Evolutionary conservation across 2,888 invertebrate genomes (phyloP).

Genomic region (Unio delphinus): DNA sequence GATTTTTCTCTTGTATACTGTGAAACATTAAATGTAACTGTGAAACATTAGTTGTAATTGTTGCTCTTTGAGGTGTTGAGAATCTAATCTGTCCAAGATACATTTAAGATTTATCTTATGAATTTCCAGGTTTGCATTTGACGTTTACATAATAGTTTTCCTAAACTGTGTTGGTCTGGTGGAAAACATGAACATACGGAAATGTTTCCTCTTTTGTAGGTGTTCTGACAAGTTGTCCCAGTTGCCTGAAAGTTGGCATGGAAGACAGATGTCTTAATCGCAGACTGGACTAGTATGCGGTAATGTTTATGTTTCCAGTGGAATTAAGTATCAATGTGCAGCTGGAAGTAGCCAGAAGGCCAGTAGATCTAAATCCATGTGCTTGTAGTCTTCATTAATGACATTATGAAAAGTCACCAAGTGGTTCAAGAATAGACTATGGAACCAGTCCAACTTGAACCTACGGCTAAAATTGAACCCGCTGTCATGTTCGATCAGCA

Average conservation of each 20-base stretch:
- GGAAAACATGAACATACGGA: no score
- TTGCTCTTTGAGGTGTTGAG: no score
- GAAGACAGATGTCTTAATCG: conserved; percentile 48
- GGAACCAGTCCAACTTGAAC: conserved; percentile 41
- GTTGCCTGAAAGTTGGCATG: conserved; percentile 58
- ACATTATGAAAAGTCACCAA: conserved; percentile 48
- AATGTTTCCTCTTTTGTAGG: conserved; percentile 34
- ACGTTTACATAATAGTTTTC: no score
- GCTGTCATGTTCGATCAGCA: conserved; percentile 9
- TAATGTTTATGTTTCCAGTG: conserved; percentile 61
- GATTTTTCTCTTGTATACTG: no score
- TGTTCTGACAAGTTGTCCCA: conserved; percentile 58
- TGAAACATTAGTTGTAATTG: no score
- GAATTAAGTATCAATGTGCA: conserved; percentile 47
- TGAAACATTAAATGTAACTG: no score
- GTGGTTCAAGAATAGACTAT: conserved; percentile 50
- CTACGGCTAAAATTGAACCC: conserved; percentile 5
- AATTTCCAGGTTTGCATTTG: no score
- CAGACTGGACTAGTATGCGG: conserved; percentile 56
- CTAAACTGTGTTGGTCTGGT: no score
- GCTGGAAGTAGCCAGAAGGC: conserved; percentile 8
- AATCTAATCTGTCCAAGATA: no score
- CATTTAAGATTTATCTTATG: no score
- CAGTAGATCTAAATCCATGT: conserved; percentile 53
- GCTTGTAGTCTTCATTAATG: conserved; percentile 53